A percentile compares a stretch with the other conserved stretches of the same genome.
Evolutionary conservation across 1,140 invertebrate species (phyloP).

Genomic region (Listronotus bonariensis): DNA sequence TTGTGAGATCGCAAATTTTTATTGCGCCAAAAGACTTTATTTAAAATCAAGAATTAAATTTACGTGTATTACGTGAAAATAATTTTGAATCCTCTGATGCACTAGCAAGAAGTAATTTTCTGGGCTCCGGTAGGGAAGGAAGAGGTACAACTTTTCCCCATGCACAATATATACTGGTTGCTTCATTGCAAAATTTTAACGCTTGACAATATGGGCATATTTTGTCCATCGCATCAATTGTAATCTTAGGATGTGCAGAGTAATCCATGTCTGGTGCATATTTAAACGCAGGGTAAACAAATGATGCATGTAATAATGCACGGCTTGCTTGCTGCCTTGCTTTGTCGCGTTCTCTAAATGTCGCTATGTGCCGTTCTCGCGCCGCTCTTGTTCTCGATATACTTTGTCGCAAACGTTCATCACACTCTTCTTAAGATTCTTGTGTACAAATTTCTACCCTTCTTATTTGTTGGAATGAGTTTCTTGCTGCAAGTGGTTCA

Average conservation of each 20-base stretch:
- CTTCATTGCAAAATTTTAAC: slow-evolving; percentile 11
- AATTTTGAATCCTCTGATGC: slow-evolving; percentile 47
- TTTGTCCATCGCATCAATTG: slow-evolving; percentile 8
- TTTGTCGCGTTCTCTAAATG: slow-evolving; percentile 5
- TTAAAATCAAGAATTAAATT: slow-evolving; percentile 49
- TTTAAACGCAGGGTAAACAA: slow-evolving; percentile 13
- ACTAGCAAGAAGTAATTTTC: slow-evolving; percentile 38
- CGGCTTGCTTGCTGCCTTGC: slow-evolving; percentile 34
- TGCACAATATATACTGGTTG: slow-evolving; percentile 33
- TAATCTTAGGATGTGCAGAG: slow-evolving; percentile 21
- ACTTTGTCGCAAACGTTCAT: slow-evolving; percentile 46
- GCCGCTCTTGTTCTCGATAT: slow-evolving; percentile 41
- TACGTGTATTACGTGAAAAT: slow-evolving; percentile 55
- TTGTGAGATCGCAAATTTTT: no score
- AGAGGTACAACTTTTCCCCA: slow-evolving; percentile 46
- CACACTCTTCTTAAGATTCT: slow-evolving; percentile 47
- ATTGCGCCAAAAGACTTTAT: slow-evolving; percentile 53
- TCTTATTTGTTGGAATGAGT: slow-evolving; percentile 44
- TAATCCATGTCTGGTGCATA: slow-evolving; percentile 8
- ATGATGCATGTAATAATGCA: slow-evolving; percentile 14
- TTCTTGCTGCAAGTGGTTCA: slow-evolving; percentile 48
- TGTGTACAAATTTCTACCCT: slow-evolving; percentile 44
- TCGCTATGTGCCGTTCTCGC: slow-evolving; percentile 8
- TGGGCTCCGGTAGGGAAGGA: slow-evolving; percentile 41
- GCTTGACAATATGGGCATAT: slow-evolving; percentile 17